phyloP scores from a whole-genome alignment of 2,113 vertebrate species.

The Myotis lucifugus region DNA sequence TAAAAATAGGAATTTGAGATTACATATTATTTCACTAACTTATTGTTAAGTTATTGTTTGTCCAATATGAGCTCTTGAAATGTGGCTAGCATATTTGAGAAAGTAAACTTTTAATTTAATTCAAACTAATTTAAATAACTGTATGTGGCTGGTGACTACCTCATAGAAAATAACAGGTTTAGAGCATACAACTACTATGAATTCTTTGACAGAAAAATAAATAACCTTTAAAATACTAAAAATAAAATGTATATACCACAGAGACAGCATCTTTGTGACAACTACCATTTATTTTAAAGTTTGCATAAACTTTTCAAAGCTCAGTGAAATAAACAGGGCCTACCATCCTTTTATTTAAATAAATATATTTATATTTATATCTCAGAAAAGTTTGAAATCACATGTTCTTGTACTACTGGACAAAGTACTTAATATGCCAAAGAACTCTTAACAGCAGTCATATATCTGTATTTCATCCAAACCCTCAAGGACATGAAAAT shows the following conservation, averaged over 20 bases:
- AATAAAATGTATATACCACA: background rate
- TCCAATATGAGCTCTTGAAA: background rate
- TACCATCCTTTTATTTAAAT: background rate
- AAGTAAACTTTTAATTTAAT: background rate
- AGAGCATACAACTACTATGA: background rate
- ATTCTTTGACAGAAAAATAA: background rate
- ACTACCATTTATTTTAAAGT: background rate
- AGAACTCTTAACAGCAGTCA: background rate
- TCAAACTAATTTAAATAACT: background rate
- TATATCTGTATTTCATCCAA: constrained; percentile 8
- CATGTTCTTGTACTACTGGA: background rate
- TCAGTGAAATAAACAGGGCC: background rate
- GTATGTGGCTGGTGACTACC: background rate
- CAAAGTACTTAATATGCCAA: background rate
- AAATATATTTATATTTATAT: background rate
- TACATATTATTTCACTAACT: background rate
- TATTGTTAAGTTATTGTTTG: background rate
- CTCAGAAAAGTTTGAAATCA: background rate
- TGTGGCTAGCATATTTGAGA: background rate
- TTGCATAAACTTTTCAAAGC: background rate
- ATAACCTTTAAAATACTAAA: background rate
- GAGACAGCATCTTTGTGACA: background rate
- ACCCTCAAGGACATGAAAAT: background rate
- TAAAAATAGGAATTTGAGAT: background rate
- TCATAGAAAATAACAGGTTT: background rate